Evolutionary conservation across 2,113 vertebrate genomes (phyloP).

Genomic region (Eira barbara): DNA sequence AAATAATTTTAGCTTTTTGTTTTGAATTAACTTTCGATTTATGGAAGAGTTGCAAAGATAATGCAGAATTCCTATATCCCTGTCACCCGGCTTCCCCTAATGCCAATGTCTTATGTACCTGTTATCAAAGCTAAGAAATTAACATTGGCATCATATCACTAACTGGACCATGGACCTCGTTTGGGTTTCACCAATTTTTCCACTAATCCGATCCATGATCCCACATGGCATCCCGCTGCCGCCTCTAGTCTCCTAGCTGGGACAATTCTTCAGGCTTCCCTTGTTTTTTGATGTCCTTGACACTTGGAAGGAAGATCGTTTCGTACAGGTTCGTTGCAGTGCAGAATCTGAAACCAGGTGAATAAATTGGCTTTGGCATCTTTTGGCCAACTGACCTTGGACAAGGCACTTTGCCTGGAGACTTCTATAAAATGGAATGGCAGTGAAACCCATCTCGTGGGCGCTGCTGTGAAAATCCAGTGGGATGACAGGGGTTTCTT

Average conservation of each 20-base stretch:
- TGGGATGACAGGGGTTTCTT: background rate
- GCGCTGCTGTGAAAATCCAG: background rate
- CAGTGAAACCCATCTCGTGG: background rate
- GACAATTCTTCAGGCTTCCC: background rate
- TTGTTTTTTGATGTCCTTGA: background rate
- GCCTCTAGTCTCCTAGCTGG: background rate
- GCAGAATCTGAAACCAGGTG: background rate
- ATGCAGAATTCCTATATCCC: too few relatives aligned
- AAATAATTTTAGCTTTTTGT: background rate
- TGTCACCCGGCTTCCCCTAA: background rate
- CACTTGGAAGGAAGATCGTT: background rate
- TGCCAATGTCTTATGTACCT: background rate
- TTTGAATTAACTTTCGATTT: background rate
- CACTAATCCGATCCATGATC: background rate
- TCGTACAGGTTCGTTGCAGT: background rate
- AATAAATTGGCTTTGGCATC: background rate
- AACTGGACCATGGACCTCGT: background rate
- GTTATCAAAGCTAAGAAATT: background rate
- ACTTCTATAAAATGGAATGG: background rate
- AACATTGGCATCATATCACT: background rate
- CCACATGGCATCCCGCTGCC: background rate
- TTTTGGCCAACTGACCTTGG: background rate
- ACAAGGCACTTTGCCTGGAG: background rate
- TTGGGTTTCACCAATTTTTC: background rate
- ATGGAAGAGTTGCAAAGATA: background rate